Evolutionary conservation across 2,888 invertebrate species (phyloP).

Genomic region (Amiota minor): DNA sequence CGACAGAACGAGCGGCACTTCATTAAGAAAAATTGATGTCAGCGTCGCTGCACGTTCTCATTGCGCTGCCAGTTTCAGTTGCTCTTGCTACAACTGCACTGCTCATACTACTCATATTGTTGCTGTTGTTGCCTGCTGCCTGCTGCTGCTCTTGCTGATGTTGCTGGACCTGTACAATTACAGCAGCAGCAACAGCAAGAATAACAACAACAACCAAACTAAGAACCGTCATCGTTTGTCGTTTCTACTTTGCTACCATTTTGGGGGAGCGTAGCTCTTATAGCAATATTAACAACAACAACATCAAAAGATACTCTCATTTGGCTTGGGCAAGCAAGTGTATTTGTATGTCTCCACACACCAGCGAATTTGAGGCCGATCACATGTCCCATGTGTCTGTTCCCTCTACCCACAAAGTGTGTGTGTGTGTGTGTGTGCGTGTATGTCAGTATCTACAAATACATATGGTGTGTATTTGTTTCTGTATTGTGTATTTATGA

Average conservation of each 20-base stretch:
- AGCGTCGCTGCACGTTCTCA: conserved; percentile 36
- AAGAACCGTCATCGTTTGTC: not conserved
- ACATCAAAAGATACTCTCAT: conserved; percentile 17
- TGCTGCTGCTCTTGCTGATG: not conserved
- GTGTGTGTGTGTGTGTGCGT: conserved; percentile 4
- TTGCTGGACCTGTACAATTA: not conserved
- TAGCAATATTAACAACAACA: not conserved
- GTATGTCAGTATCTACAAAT: not conserved
- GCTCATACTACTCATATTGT: not conserved
- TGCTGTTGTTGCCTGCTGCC: too few species aligned
- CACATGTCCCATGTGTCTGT: not conserved
- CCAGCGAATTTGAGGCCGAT: conserved; percentile 21
- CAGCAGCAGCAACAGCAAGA: conserved; percentile 53
- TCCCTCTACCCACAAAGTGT: not conserved
- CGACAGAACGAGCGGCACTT: conserved; percentile 33
- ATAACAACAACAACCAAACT: conserved; percentile 29
- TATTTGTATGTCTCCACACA: conserved; percentile 25
- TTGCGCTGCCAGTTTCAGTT: not conserved
- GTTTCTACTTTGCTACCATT: conserved; percentile 9
- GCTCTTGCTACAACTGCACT: not conserved
- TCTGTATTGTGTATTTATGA: conserved; percentile 44
- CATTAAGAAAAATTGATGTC: conserved; percentile 52
- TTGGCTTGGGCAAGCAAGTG: conserved; percentile 15
- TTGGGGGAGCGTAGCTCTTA: conserved; percentile 6
- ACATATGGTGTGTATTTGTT: not conserved